Evolutionary conservation across 2,888 invertebrate species (phyloP).

Genomic region (Coronaproctus castanopsis): DNA sequence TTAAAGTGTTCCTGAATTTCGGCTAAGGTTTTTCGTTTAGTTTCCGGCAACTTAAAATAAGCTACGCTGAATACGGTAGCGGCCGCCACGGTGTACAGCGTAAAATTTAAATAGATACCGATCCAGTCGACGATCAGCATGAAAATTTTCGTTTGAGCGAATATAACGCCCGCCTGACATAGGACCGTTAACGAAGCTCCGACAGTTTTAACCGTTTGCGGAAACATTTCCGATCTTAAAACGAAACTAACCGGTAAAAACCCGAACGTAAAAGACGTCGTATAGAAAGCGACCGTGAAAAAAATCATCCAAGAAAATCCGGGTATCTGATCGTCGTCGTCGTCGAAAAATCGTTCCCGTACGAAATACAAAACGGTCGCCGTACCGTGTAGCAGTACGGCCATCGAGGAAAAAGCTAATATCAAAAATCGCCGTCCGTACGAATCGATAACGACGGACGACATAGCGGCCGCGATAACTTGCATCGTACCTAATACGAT

Average conservation of each 20-base stretch:
- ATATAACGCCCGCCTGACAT: not conserved
- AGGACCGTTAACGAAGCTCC: not conserved
- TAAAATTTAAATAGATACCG: slow-evolving; percentile 1
- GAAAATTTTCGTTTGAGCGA: not conserved
- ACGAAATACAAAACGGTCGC: slow-evolving; percentile 12
- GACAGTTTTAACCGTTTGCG: not conserved
- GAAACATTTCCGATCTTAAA: slow-evolving; percentile 3
- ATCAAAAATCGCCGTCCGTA: slow-evolving; percentile 17
- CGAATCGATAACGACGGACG: slow-evolving; percentile 17
- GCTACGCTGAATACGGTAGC: not conserved
- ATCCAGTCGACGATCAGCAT: not conserved
- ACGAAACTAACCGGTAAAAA: slow-evolving; percentile 3
- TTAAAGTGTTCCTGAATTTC: slow-evolving; percentile 2
- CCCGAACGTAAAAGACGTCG: not conserved
- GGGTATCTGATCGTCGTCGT: not conserved
- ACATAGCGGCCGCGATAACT: slow-evolving; percentile 17
- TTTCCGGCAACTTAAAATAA: slow-evolving; percentile 2
- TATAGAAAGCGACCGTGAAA: not conserved
- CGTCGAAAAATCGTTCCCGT: too few relatives aligned
- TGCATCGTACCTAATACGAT: slow-evolving; percentile 19
- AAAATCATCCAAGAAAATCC: not conserved
- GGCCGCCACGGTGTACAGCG: not conserved
- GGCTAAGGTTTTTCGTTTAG: slow-evolving; percentile 1
- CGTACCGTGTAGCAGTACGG: slow-evolving; percentile 15
- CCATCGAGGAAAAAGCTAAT: slow-evolving; percentile 16